Evolutionary conservation across 2,797 vertebrate genomes (phyloP), one percentile per base, ranked within the genome.

Genomic region (Takifugu rubripes): DNA sequence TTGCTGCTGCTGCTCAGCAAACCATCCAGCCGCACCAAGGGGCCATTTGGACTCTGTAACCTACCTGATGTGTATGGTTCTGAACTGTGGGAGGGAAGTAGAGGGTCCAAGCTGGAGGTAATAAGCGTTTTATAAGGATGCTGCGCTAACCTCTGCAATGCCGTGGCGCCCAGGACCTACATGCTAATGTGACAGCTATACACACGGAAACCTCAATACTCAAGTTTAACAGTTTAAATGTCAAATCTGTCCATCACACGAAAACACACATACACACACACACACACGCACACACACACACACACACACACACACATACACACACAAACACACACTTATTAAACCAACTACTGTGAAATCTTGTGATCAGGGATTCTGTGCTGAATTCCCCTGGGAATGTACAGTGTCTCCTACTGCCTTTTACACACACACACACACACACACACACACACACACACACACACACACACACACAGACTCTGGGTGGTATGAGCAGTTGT

Each of bases 331-430:
- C 54, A 29, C 42, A 3, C 46, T 68, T 47, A 25, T 81, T 65
- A 73, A 59, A 53, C 31, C 9, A 36, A 72, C 69, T 47, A 43
- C 56, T 72, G 55, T 67, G 68, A 70, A 83, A 68, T 72, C 81
- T 76, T 74, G 77, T 85, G 77, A 87, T 82, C 74, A 9, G 52
- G 46, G 73, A 71, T 68, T 71, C 64, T 54, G 48, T 11, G 49
- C 74, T 66, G 59, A 74, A 4, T 68, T 75, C 56, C 64, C 56
- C 17, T 0, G 47, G 6, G 61, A 77, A 72, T 61, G 49, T 44
- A 72, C 47, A 49, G 62, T 55, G 62, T 73, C 63, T 79, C 56
- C 54, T 54, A 29, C 46, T 16, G 50, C 57, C 70, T 50, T 43
- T 2, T 10, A 74, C 61, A 33, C 29, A 31, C 29, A 6, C 29